A percentile compares a stretch with the other conserved stretches of the same genome.
Evolutionary conservation across 2,113 vertebrate genomes (phyloP).

Genomic region (Microcebus ravelobensis): DNA sequence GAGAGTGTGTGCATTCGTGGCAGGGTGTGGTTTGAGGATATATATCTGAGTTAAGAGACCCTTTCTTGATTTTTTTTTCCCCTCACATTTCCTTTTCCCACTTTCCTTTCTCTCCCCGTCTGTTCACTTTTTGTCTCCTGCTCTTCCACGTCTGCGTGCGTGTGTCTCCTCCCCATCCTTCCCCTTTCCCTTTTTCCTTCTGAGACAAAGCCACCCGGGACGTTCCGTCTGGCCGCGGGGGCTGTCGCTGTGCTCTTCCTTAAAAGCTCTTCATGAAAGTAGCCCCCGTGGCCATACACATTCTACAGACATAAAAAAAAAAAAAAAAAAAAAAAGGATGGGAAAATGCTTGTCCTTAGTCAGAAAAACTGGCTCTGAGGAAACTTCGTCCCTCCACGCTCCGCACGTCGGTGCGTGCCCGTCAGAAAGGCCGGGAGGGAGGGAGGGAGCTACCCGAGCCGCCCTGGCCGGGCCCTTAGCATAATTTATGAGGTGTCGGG

Average conservation of each 20-base stretch:
- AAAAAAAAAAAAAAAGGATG: background rate
- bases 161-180: background rate
- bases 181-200: background rate
- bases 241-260: background rate
- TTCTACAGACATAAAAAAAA: background rate
- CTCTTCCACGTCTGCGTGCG: background rate
- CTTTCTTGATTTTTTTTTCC: background rate
- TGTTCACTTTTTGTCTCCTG: background rate
- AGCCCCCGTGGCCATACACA: background rate
- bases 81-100: no score
- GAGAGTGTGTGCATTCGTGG: background rate
- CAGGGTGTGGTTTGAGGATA: accelerated
- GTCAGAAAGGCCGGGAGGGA: background rate
- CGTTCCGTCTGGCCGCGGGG: background rate
- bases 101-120: background rate
- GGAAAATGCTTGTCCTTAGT: background rate
- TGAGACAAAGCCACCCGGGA: background rate
- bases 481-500: slow-evolving; percentile 90
- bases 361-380: background rate
- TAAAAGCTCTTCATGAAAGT: background rate
- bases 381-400: slow-evolving; percentile 27
- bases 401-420: slow-evolving; percentile 57
- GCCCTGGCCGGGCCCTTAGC: slow-evolving; percentile 69
- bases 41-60: background rate
- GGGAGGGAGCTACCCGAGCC: slow-evolving; percentile 64